Conservation (phyloP, 2,888 invertebrate species). For the Aproaerema taeniolella region DNA sequence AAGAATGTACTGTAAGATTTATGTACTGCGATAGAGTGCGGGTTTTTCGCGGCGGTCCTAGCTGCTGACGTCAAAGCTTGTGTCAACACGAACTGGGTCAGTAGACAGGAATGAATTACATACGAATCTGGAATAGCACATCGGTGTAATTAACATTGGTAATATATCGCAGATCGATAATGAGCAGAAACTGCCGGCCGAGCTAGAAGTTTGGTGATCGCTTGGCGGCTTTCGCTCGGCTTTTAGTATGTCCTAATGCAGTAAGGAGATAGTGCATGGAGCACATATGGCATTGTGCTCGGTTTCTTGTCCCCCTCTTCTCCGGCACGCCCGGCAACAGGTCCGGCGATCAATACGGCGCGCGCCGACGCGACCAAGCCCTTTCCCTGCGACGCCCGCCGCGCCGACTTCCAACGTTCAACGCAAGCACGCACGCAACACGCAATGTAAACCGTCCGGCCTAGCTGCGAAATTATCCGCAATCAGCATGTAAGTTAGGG, state of each 20-base stretch:
- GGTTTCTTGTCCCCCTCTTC: too few species aligned
- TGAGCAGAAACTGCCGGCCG: too few species aligned
- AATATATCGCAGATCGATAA: too few species aligned
- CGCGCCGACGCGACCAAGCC: conserved; percentile 49
- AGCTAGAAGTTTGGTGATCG: too few species aligned
- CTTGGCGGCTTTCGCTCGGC: too few species aligned
- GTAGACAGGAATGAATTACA: conserved; percentile 63
- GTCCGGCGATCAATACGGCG: conserved; percentile 63
- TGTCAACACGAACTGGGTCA: conserved; percentile 70
- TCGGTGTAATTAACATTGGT: too few species aligned
- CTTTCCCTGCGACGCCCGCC: conserved; percentile 35
- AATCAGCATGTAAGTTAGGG: too few species aligned
- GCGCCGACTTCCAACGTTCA: not conserved
- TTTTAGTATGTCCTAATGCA: not conserved
- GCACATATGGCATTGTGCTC: too few species aligned
- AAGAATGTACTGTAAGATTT: too few species aligned
- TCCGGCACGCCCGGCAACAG: conserved; percentile 76
- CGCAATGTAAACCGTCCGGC: conserved; percentile 1
- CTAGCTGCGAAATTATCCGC: too few species aligned
- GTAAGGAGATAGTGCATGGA: not conserved
- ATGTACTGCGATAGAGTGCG: conserved; percentile 41
- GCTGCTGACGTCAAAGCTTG: conserved; percentile 59
- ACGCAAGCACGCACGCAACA: conserved; percentile 1
- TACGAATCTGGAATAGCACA: conserved; percentile 38
- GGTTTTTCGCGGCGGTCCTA: conserved; percentile 48